A percentile compares a stretch with the other conserved stretches of the same genome.
Conservation (phyloP, 2,888 invertebrate genomes). For the Cinara cedri region DNA sequence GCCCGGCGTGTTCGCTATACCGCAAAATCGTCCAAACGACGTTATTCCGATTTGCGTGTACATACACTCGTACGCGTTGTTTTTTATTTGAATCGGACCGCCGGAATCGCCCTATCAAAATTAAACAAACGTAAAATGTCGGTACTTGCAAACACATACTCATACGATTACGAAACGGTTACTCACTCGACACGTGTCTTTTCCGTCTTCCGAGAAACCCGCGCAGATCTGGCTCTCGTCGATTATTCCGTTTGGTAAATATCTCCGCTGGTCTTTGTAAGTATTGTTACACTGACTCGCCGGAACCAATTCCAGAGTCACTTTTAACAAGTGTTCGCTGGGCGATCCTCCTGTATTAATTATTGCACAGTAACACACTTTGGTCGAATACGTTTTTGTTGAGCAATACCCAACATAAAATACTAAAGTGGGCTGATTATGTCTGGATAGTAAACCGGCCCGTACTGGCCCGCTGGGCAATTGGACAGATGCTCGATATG, state of each 20-base stretch:
- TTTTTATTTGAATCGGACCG: conserved; percentile 68
- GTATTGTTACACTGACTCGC: conserved; percentile 44
- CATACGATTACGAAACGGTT: not conserved
- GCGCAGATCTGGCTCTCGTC: conserved; percentile 63
- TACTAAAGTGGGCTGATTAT: not conserved
- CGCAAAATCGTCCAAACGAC: conserved; percentile 66
- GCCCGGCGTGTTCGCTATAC: conserved; percentile 65
- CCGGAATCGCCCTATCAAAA: conserved; percentile 75
- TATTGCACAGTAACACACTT: no score
- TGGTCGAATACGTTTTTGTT: no score
- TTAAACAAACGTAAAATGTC: not conserved
- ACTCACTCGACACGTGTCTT: conserved; percentile 63
- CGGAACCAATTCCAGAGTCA: conserved; percentile 54
- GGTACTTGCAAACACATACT: not conserved
- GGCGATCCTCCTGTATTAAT: conserved; percentile 56
- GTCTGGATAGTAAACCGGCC: not conserved
- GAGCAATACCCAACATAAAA: not conserved
- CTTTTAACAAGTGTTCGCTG: conserved; percentile 58
- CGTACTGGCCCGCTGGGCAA: no score
- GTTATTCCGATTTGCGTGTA: conserved; percentile 67
- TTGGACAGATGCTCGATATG: no score
- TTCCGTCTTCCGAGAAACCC: conserved; percentile 64
- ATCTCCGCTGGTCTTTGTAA: conserved; percentile 30
- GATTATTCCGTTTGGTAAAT: conserved; percentile 57
- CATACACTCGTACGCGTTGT: conserved; percentile 63